Evolutionary conservation across 2,888 invertebrate species (phyloP).

Genomic region (Phymatocera aterrima): DNA sequence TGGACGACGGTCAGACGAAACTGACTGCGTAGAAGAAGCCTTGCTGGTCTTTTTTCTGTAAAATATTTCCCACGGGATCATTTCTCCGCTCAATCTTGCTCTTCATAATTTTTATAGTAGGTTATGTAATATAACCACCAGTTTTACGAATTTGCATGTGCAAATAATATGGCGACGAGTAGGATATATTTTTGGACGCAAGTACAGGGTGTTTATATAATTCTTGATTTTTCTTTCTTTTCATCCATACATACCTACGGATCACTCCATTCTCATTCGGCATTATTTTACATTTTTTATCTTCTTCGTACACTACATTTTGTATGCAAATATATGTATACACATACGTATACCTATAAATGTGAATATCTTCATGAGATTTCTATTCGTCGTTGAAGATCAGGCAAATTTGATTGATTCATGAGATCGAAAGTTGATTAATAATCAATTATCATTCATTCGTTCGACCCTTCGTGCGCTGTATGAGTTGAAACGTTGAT

Average conservation of each 20-base stretch:
- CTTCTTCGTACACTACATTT: not conserved
- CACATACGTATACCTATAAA: no score
- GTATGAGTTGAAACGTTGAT: no score
- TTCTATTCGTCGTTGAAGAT: no score
- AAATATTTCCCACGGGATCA: slow-evolving; percentile 2
- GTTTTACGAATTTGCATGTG: not conserved
- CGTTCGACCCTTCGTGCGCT: no score
- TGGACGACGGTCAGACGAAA: not conserved
- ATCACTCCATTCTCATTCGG: not conserved
- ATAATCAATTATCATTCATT: no score
- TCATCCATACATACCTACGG: not conserved
- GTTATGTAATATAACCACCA: not conserved
- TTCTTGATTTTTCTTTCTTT: not conserved
- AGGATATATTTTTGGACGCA: no score
- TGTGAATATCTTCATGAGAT: not conserved
- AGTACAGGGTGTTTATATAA: no score
- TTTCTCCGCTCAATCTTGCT: slow-evolving; percentile 7
- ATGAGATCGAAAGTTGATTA: no score
- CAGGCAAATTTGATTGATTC: no score
- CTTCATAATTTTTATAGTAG: not conserved
- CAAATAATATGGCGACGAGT: no score
- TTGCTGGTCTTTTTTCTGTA: not conserved
- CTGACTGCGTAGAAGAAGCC: not conserved
- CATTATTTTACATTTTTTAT: not conserved
- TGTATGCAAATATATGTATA: not conserved